phyloP scores from a whole-genome alignment of 2,113 vertebrate species.

The Larimichthys polyactis region DNA sequence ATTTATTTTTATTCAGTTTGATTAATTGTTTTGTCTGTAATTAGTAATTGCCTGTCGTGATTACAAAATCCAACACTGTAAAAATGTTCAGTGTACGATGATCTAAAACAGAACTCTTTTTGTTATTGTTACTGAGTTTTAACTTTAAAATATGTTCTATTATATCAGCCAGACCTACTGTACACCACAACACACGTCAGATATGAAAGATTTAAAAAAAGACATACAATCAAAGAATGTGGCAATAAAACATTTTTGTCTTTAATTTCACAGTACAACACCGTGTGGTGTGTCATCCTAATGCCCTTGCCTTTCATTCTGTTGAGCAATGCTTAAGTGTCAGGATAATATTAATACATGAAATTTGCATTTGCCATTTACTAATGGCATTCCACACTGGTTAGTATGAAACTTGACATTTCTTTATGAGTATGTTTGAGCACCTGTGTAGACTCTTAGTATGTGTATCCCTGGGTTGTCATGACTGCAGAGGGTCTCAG shows the following conservation, averaged over 20 bases:
- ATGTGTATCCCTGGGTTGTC: constrained; percentile 21
- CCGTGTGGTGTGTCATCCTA: background rate
- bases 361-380: constrained; percentile 55
- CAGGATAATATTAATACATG: background rate
- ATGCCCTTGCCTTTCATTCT: constrained; percentile 1
- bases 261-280: background rate
- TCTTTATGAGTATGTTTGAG: constrained; percentile 40
- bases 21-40: background rate
- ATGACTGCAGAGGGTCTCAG: constrained; percentile 36
- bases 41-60: background rate
- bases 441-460: constrained; percentile 5
- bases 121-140: no score
- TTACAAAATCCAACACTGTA: background rate
- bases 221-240: background rate
- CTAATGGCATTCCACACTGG: constrained; percentile 10
- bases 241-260: background rate
- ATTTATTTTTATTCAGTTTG: background rate
- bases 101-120: no score
- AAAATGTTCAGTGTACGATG: background rate
- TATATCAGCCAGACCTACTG: background rate
- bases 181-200: no score
- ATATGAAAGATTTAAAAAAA: background rate
- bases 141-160: background rate
- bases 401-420: constrained; percentile 48
- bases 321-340: constrained; percentile 1